Percentiles rank a stretch among this genome's conserved stretches.
Evolutionary conservation across 2,888 invertebrate species (phyloP).

Genomic region (Blastobasis adustella): DNA sequence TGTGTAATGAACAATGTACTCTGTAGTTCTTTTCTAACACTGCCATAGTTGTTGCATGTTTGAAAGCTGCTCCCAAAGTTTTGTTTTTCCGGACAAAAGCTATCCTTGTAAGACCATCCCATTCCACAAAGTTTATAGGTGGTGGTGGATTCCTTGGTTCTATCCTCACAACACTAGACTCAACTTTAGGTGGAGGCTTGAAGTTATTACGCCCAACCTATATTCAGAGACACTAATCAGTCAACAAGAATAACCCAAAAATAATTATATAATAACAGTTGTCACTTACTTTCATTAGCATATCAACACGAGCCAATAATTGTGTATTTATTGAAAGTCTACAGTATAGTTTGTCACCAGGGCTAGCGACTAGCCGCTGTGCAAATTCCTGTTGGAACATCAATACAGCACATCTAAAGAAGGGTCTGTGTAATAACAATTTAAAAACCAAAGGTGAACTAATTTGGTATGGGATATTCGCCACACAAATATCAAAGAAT

Average conservation of each 20-base stretch:
- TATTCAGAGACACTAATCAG: conserved; percentile 11
- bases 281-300: conserved; percentile 90
- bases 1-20: conserved; percentile 89
- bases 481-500: conserved; percentile 98
- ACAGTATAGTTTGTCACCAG: conserved; percentile 98
- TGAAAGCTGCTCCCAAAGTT: conserved; percentile 92
- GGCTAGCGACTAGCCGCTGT: conserved; percentile 95
- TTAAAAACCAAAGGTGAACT: conserved; percentile 98
- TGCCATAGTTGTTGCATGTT: conserved; percentile 87
- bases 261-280: neutral
- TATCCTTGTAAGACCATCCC: conserved; percentile 98
- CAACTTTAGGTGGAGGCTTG: conserved; percentile 98
- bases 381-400: conserved; percentile 99
- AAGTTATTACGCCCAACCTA: conserved; percentile 98
- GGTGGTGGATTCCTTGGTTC: conserved; percentile 98
- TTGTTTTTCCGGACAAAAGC: conserved; percentile 98
- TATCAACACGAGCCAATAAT: conserved; percentile 93
- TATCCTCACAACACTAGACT: conserved; percentile 97
- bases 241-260: neutral
- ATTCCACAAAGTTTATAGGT: conserved; percentile 95
- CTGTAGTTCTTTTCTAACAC: conserved; percentile 94
- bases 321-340: conserved; percentile 97
- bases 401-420: conserved; percentile 94
- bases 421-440: conserved; percentile 88
- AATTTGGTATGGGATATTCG: conserved; percentile 98